These are phyloP conservation scores for Pipistrellus nathusii DNA, from an alignment of 2,797 vertebrate genomes.

Conservation along the genomic window DNA sequence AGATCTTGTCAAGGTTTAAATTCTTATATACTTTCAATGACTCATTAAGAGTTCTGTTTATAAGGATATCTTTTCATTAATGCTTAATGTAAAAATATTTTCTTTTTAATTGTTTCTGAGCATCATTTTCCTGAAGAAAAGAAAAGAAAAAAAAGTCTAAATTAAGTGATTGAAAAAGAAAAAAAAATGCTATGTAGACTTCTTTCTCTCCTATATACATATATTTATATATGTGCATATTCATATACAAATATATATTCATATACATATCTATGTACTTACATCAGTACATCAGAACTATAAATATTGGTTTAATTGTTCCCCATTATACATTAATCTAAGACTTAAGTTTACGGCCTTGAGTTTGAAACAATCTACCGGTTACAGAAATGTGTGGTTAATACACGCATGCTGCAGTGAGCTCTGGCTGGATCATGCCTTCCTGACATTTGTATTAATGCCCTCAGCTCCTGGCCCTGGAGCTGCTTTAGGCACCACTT, in stretches of 20 bases:
- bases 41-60: not conserved
- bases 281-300: not conserved
- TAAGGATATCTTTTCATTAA: not conserved
- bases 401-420: too few relatives aligned
- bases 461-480: not conserved
- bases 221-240: not conserved
- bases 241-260: not conserved
- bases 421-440: not conserved
- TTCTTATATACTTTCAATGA: conserved; percentile 53
- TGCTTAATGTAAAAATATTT: conserved; percentile 37
- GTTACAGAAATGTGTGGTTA: not conserved
- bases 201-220: not conserved
- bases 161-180: conserved; percentile 18
- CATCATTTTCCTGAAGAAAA: not conserved
- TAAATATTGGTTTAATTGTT: not conserved
- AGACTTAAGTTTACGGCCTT: not conserved
- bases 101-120: conserved; percentile 14
- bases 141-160: not conserved
- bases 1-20: conserved; percentile 29
- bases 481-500: not conserved
- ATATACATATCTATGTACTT: not conserved
- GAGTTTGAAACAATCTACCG: not conserved
- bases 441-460: not conserved
- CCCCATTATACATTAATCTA: not conserved
- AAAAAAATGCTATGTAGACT: not conserved